Evolutionary conservation across 2,888 invertebrate species (phyloP).

Genomic region (Rhagonycha lutea): DNA sequence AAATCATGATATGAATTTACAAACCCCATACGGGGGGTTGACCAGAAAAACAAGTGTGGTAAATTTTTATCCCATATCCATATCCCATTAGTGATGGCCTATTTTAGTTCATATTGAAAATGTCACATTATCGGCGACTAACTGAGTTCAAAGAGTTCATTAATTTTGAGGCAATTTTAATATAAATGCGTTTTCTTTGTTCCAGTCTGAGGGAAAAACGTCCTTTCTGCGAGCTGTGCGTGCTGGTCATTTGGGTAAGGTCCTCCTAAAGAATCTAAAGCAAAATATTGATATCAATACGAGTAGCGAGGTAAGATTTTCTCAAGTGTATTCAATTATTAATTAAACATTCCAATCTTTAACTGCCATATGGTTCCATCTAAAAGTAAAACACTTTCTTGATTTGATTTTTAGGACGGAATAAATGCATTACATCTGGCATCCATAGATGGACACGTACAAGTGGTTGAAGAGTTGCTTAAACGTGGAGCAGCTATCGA

Average conservation of each 20-base stretch:
- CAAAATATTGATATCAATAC: conserved; percentile 98
- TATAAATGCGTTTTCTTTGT: conserved; percentile 36
- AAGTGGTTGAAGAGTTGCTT: conserved; percentile 91
- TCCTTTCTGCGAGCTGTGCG: conserved; percentile 97
- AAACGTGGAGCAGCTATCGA: conserved; percentile 94
- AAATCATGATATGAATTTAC: no score
- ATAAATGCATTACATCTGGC: conserved; percentile 97
- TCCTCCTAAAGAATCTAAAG: conserved; percentile 93
- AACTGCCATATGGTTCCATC: conserved; percentile 7
- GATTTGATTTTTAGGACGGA: conserved; percentile 74
- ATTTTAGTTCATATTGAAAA: no score
- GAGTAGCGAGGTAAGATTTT: conserved; percentile 90
- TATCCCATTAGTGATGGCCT: no score
- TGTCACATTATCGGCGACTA: no score
- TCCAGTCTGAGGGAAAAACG: conserved; percentile 97
- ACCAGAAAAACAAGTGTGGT: no score
- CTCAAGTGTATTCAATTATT: not conserved
- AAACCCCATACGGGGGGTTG: no score
- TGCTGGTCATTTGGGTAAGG: conserved; percentile 97
- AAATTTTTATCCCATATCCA: no score
- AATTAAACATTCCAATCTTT: not conserved
- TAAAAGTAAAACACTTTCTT: conserved; percentile 8
- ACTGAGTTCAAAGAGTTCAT: no score
- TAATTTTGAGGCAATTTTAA: not conserved
- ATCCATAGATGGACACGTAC: conserved; percentile 96